A percentile compares a stretch with the other conserved stretches of the same genome.
Evolutionary conservation across 2,888 invertebrate genomes (phyloP).

Genomic region (Gibbula magus): DNA sequence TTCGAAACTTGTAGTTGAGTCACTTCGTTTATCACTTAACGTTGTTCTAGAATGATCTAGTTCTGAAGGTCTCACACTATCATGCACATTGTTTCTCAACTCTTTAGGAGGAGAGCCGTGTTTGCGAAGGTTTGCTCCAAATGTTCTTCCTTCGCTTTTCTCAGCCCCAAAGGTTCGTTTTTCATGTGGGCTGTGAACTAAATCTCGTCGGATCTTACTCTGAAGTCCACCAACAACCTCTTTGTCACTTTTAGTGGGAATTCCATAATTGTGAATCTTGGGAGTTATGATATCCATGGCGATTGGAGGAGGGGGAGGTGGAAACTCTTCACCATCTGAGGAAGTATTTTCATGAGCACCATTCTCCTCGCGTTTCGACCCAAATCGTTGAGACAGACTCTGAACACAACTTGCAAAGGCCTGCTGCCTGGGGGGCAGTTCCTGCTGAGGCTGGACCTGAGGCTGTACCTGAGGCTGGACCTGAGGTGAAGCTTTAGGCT

Average conservation of each 20-base stretch:
- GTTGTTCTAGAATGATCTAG: not conserved
- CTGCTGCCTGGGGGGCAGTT: slow-evolving; percentile 53
- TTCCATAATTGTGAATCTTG: slow-evolving; percentile 69
- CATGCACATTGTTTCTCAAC: slow-evolving; percentile 3
- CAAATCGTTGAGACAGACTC: slow-evolving; percentile 67
- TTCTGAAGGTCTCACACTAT: slow-evolving; percentile 14
- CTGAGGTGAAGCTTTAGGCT: slow-evolving; percentile 2
- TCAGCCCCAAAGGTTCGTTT: slow-evolving; percentile 14
- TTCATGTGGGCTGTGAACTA: not conserved
- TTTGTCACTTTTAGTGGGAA: slow-evolving; percentile 59
- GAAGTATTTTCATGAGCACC: slow-evolving; percentile 61
- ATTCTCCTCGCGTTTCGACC: slow-evolving; percentile 64
- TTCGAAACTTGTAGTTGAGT: slow-evolving; percentile 52
- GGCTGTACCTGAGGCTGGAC: not conserved
- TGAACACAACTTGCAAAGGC: slow-evolving; percentile 75
- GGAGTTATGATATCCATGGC: slow-evolving; percentile 71
- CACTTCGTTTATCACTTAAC: slow-evolving; percentile 38
- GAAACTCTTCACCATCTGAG: slow-evolving; percentile 70
- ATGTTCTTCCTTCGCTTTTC: slow-evolving; percentile 14
- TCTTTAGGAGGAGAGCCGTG: slow-evolving; percentile 28
- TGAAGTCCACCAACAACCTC: not conserved
- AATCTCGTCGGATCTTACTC: slow-evolving; percentile 1
- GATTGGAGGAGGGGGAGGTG: slow-evolving; percentile 69
- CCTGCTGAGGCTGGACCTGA: slow-evolving; percentile 32
- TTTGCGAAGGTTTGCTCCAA: slow-evolving; percentile 24